These are phyloP conservation scores for Stenopsyche tienmushanensis DNA, from an alignment of 1,140 invertebrate genomes.

Conservation along the genomic window DNA sequence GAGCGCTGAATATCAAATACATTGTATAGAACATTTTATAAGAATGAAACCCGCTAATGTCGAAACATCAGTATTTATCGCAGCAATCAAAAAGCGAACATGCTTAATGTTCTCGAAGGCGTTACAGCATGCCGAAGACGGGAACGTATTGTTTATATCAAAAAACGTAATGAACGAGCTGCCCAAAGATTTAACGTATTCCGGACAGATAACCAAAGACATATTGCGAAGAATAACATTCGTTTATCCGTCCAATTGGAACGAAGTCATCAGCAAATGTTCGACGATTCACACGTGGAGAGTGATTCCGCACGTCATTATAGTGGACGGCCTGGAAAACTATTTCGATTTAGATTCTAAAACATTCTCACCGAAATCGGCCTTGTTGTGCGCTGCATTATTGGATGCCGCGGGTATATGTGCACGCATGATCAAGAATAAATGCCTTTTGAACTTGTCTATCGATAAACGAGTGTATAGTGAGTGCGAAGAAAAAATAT, in stretches of 20 bases:
- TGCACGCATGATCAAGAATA: background rate
- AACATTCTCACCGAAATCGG: background rate
- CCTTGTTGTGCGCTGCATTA: background rate
- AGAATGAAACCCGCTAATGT: background rate
- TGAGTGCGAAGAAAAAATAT: background rate
- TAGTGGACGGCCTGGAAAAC: background rate
- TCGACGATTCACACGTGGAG: conserved; percentile 22
- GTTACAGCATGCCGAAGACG: background rate
- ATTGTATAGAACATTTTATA: too few relatives aligned
- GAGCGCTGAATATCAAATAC: too few relatives aligned
- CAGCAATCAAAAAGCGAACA: background rate
- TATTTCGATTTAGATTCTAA: background rate
- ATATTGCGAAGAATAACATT: conserved; percentile 29
- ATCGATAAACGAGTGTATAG: background rate
- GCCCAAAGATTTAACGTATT: background rate
- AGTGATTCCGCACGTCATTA: conserved; percentile 1
- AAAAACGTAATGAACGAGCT: background rate
- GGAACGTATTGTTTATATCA: background rate
- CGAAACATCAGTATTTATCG: background rate
- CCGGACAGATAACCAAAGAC: conserved; percentile 6
- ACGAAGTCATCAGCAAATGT: conserved; percentile 18
- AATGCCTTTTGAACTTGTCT: background rate
- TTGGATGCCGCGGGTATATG: background rate
- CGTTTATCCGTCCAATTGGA: conserved; percentile 17
- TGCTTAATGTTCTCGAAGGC: background rate